Percentiles rank a stretch among this genome's conserved stretches.
These are phyloP conservation scores for Panzeria rudis DNA, from an alignment of 2,888 invertebrate genomes.

Conservation along the genomic window DNA sequence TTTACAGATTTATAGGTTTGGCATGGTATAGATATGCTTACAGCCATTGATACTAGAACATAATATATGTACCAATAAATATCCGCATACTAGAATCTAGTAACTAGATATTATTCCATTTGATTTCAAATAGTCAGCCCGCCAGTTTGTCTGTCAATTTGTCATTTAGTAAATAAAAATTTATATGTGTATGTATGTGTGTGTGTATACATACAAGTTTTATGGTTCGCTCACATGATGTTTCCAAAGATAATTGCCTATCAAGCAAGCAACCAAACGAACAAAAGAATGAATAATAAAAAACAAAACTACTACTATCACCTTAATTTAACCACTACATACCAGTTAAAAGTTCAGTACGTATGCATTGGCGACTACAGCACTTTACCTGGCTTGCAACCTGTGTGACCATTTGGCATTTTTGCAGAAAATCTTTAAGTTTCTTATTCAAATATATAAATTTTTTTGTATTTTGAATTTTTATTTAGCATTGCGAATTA, in stretches of 20 bases:
- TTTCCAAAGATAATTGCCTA: conserved; percentile 71
- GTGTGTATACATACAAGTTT: conserved; percentile 43
- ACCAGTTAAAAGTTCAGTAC: neutral
- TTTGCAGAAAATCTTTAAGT: neutral
- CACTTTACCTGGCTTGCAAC: neutral
- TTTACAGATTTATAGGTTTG: too few species aligned
- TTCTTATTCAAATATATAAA: neutral
- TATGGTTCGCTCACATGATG: conserved; percentile 73
- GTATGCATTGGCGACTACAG: neutral
- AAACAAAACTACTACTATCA: conserved; percentile 23
- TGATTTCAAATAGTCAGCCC: conserved; percentile 18
- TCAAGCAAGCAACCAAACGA: conserved; percentile 41
- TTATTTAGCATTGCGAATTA: too few species aligned
- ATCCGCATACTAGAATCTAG: conserved; percentile 11
- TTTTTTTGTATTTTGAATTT: too few species aligned
- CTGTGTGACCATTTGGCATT: neutral
- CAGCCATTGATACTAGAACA: too few species aligned
- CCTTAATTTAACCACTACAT: neutral
- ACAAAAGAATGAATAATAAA: conserved; percentile 27
- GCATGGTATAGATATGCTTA: too few species aligned
- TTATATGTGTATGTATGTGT: too few species aligned
- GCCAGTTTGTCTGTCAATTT: conserved; percentile 17
- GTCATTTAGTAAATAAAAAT: conserved; percentile 29
- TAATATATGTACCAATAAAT: neutral
- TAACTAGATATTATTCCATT: neutral